phyloP scores from a whole-genome alignment of 2,797 vertebrate species.

The Sebastes kiyomatsui region DNA sequence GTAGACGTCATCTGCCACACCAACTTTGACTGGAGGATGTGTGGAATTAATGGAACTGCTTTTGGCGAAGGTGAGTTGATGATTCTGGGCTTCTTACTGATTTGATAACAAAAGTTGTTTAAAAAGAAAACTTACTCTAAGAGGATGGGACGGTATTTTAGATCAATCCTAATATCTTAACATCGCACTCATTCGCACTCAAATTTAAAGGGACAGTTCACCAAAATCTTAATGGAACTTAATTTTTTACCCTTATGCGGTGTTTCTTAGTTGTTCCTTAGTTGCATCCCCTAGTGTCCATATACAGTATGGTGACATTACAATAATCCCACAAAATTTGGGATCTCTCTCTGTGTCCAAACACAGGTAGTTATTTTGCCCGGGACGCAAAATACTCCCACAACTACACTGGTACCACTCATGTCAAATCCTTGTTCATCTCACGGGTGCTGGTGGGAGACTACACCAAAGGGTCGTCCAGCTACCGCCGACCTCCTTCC shows the following conservation, averaged over 20 bases:
- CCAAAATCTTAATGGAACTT: not conserved
- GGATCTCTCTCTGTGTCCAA: slow-evolving; percentile 3
- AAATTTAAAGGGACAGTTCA: not conserved
- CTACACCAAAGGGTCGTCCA: slow-evolving; percentile 80
- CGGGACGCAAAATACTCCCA: slow-evolving; percentile 91
- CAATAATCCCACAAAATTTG: not conserved
- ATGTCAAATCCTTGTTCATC: slow-evolving; percentile 86
- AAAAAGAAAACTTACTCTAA: not conserved
- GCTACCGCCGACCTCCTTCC: slow-evolving; percentile 75
- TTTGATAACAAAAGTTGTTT: not conserved
- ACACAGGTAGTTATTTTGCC: slow-evolving; percentile 95
- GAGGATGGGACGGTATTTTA: not conserved
- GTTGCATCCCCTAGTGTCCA: not conserved
- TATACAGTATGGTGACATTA: not conserved
- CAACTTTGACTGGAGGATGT: slow-evolving; percentile 96
- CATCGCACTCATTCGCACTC: too few species aligned
- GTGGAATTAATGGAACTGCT: slow-evolving; percentile 88
- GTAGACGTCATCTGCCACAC: slow-evolving; percentile 85
- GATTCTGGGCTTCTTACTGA: not conserved
- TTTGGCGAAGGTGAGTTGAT: slow-evolving; percentile 87
- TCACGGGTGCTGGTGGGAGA: slow-evolving; percentile 90
- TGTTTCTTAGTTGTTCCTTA: not conserved
- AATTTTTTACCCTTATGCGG: not conserved
- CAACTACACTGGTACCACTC: slow-evolving; percentile 78
- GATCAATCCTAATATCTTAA: not conserved